Percentiles rank a stretch among this genome's conserved stretches.
Conservation (phyloP, 2,797 vertebrate species). For the Buceros bicornis region DNA sequence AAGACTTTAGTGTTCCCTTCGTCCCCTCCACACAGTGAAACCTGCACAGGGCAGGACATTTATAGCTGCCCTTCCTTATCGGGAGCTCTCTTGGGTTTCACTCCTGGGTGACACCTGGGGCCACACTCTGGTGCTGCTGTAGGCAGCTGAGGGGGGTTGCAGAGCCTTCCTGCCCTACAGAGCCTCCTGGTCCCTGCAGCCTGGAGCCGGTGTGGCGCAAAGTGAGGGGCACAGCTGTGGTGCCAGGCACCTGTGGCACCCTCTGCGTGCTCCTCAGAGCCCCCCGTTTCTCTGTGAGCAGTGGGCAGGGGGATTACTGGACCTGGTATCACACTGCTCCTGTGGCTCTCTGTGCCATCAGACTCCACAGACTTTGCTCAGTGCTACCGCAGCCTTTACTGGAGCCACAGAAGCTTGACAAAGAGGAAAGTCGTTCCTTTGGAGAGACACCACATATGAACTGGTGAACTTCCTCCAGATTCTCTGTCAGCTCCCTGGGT, state of each 20-base stretch:
- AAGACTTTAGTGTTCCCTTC: slow-evolving; percentile 70
- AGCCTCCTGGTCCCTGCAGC: neutral
- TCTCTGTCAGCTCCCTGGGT: neutral
- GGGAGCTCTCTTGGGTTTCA: slow-evolving; percentile 12
- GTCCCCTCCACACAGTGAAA: neutral
- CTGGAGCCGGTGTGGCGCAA: accelerated
- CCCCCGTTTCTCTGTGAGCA: neutral
- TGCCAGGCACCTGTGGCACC: neutral
- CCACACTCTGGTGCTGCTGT: neutral
- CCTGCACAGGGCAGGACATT: slow-evolving; percentile 20
- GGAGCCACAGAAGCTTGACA: accelerated
- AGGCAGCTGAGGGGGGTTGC: neutral
- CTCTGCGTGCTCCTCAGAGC: neutral
- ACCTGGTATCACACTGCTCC: neutral
- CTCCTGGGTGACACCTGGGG: neutral
- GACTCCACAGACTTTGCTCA: neutral
- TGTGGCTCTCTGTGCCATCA: neutral
- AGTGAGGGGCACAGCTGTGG: accelerated
- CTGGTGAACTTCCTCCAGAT: neutral
- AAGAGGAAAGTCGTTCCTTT: neutral
- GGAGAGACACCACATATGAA: neutral
- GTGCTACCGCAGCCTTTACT: neutral
- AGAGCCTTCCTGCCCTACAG: neutral
- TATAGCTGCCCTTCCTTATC: slow-evolving; percentile 12
- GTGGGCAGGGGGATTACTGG: neutral